Base-by-base conservation (phyloP, 2,113 vertebrate genomes). In the Ginglymostoma cirratum region DNA sequence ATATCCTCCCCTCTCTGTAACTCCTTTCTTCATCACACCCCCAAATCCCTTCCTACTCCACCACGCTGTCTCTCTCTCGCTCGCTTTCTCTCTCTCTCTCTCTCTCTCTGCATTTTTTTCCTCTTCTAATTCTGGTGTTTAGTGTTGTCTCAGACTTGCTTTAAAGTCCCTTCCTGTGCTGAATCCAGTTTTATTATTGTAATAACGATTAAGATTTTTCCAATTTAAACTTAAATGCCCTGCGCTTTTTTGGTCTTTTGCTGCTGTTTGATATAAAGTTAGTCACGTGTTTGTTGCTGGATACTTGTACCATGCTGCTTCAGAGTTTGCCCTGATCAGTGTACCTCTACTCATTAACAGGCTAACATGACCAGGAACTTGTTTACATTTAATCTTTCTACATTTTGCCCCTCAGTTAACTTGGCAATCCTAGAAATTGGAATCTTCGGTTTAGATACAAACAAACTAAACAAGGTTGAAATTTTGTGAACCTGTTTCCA, bases 21-120 rank as follows among this genome's bases (percentile, higher is more conserved):
- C n/a, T 0, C 15, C n/a, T 19, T n/a, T 80, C 78, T 42, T 30
- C 27, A 27, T 12, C 69, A 21, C 69, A 69, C 69, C 19, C 69
- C 69, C 67, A 69, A 3, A 3, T 86, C 83, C 42, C 34, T 78
- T 24, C 55, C 61, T 96, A 96, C 96, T 96, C 96, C 89, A 70
- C 94, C 78, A 27, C 30, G 8, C 34, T 94, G 96, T 96, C 96
- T 86, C 96, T 76, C 95, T 96, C 96, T 94, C 96, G 95, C 89
- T 96, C 23, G 17, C 42, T 97, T 96, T 97, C 96, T 14, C 0
- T 65, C 52, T 76, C 96, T 72, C 27, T 30, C 7, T 15, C 87
- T 5, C 5, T 34, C 42, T 52, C 38, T 52, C 10, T 72, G 14
- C 67, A 27, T 70, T 89, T 89, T 34, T 34, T n/a, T n/a, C n/a